Evolutionary conservation across 2,888 invertebrate genomes (phyloP).

Genomic region (Drosophila fulvimacula): DNA sequence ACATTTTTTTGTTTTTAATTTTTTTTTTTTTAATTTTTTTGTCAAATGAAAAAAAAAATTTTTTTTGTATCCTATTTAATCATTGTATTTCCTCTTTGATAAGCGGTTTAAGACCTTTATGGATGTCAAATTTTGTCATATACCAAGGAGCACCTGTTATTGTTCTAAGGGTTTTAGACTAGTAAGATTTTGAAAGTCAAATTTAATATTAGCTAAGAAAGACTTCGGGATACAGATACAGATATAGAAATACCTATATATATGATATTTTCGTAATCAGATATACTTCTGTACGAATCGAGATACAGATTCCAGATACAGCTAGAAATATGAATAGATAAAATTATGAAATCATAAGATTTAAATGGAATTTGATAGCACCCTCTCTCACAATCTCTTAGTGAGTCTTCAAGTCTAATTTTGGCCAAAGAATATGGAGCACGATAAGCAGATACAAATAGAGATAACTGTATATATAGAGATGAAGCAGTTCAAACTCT

Average conservation of each 20-base stretch:
- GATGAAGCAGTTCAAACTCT: not conserved
- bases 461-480: not conserved
- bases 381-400: not conserved
- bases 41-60: too few relatives aligned
- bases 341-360: constrained; percentile 2
- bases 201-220: not conserved
- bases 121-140: too few relatives aligned
- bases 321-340: not conserved
- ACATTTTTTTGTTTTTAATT: too few relatives aligned
- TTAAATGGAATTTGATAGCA: not conserved
- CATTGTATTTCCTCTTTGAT: too few relatives aligned
- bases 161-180: too few relatives aligned
- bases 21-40: too few relatives aligned
- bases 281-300: not conserved
- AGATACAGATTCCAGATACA: not conserved
- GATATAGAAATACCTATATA: not conserved
- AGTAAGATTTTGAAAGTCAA: not conserved
- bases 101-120: too few relatives aligned
- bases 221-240: not conserved
- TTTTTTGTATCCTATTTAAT: too few relatives aligned
- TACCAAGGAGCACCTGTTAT: too few relatives aligned
- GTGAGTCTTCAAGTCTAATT: not conserved
- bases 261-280: not conserved
- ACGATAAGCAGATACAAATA: constrained; percentile 11
- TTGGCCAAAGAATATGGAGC: not conserved